A percentile compares a stretch with the other conserved stretches of the same genome.
Conservation (phyloP, 2,113 vertebrate genomes). For the Ivindomyrus marchei region DNA sequence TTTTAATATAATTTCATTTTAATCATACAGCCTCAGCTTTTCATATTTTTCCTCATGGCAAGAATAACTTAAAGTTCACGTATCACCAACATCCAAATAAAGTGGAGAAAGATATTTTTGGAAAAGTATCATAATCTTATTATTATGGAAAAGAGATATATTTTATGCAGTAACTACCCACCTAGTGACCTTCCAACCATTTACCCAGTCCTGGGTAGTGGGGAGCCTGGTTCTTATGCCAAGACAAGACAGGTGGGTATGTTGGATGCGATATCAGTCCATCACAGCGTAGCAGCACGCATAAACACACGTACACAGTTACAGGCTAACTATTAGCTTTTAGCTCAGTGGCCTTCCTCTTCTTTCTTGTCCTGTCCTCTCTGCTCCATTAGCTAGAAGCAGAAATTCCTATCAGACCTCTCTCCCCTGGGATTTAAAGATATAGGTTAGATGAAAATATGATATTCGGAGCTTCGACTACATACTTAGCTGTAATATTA, state of each 20-base stretch:
- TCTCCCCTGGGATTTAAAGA: neutral
- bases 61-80: neutral
- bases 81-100: neutral
- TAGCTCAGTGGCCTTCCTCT: neutral
- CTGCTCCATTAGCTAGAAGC: neutral
- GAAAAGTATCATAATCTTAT: neutral
- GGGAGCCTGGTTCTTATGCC: neutral
- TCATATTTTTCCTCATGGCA: constrained; percentile 27
- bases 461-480: neutral
- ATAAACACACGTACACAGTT: constrained; percentile 13
- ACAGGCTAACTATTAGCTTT: constrained; percentile 19
- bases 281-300: neutral
- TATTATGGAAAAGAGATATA: neutral
- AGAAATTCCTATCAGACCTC: neutral
- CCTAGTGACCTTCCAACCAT: neutral
- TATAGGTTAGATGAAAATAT: neutral
- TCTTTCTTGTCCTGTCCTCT: neutral
- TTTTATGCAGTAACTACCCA: neutral
- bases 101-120: neutral
- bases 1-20: constrained; percentile 5
- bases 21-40: constrained; percentile 34
- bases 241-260: neutral
- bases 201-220: neutral
- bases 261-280: neutral
- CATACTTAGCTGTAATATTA: neutral